A percentile compares a stretch with the other conserved stretches of the same genome.
These are phyloP conservation scores for Macrotus californicus DNA, from an alignment of 2,113 vertebrate species.

Conservation along the genomic window DNA sequence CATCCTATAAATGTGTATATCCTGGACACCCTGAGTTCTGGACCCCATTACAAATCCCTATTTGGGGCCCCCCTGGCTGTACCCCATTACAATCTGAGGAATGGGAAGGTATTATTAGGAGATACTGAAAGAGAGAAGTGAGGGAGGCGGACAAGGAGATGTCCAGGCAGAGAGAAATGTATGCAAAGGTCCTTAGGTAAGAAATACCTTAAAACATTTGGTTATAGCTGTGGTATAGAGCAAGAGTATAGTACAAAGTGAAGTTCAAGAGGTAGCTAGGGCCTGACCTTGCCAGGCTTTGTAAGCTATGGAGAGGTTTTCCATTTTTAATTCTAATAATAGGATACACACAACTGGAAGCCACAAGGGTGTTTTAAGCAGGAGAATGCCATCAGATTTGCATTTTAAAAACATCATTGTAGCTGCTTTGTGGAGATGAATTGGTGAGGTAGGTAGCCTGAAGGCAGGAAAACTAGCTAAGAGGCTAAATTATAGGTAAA, in stretches of 20 bases:
- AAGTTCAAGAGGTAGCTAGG: neutral
- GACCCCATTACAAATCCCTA: too few relatives aligned
- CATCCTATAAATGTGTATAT: too few relatives aligned
- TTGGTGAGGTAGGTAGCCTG: neutral
- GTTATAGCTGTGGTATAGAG: neutral
- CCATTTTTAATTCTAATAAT: neutral
- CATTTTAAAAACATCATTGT: neutral
- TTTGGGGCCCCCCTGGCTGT: too few relatives aligned
- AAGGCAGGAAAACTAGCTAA: neutral
- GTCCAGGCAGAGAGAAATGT: neutral
- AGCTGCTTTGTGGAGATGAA: neutral
- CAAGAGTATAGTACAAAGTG: neutral
- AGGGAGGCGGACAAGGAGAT: neutral
- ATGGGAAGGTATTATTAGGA: neutral
- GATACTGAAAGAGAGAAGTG: neutral
- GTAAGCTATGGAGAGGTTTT: neutral
- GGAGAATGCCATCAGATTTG: neutral
- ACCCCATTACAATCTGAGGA: neutral
- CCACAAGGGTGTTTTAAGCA: neutral
- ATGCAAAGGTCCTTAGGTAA: neutral
- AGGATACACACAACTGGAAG: neutral
- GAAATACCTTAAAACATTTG: neutral
- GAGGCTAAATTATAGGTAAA: neutral
- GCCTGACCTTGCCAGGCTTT: neutral
- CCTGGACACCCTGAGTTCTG: too few relatives aligned